Evolutionary conservation across 2,113 vertebrate species (phyloP).

Genomic region (Cheirogaleus medius): DNA sequence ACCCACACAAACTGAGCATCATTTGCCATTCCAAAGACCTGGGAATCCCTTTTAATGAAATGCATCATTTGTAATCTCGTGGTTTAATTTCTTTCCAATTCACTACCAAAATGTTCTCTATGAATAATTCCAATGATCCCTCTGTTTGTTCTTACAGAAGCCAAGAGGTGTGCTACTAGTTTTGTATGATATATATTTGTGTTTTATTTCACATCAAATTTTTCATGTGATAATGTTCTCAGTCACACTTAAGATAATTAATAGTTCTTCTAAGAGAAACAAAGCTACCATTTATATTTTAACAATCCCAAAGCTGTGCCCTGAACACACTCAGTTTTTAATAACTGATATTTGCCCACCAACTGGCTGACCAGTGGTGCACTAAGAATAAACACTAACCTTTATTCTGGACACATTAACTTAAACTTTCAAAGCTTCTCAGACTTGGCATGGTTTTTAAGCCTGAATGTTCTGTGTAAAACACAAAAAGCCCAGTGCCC

Average conservation of each 20-base stretch:
- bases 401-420: conserved; percentile 17
- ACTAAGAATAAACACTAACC: neutral
- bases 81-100: neutral
- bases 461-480: neutral
- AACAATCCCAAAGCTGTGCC: neutral
- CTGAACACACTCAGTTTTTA: neutral
- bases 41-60: neutral
- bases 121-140: neutral
- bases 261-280: neutral
- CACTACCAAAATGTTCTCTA: neutral
- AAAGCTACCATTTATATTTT: neutral
- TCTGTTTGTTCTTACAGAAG: neutral
- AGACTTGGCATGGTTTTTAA: neutral
- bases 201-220: neutral
- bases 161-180: neutral
- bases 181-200: neutral
- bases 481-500: neutral
- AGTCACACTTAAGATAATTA: neutral
- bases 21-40: neutral
- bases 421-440: neutral
- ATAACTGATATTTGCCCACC: neutral
- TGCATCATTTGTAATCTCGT: neutral
- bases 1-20: neutral
- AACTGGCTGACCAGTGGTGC: neutral
- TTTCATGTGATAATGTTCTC: conserved; percentile 5